phyloP scores from a whole-genome alignment of 2,888 invertebrate species.

The Sphecodes monilicornis region DNA sequence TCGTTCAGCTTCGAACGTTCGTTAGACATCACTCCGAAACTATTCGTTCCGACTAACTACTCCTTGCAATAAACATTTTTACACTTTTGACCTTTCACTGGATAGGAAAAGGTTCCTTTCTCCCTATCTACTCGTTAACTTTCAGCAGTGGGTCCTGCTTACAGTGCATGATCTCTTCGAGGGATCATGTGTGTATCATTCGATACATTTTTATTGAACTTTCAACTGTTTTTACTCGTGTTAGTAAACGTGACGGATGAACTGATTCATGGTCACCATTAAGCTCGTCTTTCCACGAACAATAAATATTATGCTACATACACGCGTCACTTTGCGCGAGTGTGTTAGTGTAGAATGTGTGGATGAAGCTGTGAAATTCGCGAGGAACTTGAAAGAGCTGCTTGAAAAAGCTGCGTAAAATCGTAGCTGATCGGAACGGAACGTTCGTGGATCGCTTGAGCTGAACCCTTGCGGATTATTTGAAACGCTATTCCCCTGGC shows the following conservation, averaged over 20 bases:
- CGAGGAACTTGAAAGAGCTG: slow-evolving; percentile 1
- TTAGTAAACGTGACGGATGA: slow-evolving; percentile 12
- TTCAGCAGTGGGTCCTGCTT: neutral
- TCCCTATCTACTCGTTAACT: neutral
- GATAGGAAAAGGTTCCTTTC: neutral
- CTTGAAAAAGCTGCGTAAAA: neutral
- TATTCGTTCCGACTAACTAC: neutral
- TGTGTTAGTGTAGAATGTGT: neutral
- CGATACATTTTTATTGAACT: slow-evolving; percentile 7
- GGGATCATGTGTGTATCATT: neutral
- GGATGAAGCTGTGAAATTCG: slow-evolving; percentile 14
- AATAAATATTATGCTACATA: slow-evolving; percentile 27
- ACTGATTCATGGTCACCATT: slow-evolving; percentile 3
- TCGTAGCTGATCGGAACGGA: slow-evolving; percentile 11
- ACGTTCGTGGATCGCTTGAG: neutral
- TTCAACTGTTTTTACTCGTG: neutral
- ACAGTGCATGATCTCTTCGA: neutral
- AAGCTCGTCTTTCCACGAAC: slow-evolving; percentile 4
- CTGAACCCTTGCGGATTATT: neutral
- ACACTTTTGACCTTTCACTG: slow-evolving; percentile 2
- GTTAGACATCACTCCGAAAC: slow-evolving; percentile 1
- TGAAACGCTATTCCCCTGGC: neutral
- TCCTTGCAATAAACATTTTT: slow-evolving; percentile 1
- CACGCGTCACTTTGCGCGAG: neutral
- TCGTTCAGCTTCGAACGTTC: neutral